These are phyloP conservation scores for Carterocephalus palaemon DNA, from an alignment of 2,888 invertebrate species.

Conservation along the genomic window DNA sequence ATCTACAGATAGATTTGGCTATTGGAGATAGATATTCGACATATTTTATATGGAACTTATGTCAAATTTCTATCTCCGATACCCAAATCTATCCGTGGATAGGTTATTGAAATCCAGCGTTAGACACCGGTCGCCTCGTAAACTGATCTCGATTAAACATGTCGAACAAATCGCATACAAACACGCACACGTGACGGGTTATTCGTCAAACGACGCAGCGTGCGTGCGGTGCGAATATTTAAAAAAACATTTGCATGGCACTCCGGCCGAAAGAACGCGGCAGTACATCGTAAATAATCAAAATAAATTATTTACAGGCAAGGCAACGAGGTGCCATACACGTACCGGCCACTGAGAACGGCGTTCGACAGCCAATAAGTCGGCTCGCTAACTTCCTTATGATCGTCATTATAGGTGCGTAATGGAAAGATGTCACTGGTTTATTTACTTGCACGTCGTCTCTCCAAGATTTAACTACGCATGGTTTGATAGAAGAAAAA, in stretches of 20 bases:
- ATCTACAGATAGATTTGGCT: too few species aligned
- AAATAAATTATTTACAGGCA: slow-evolving; percentile 5
- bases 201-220: slow-evolving; percentile 9
- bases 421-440: too few species aligned
- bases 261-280: slow-evolving; percentile 4
- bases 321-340: slow-evolving; percentile 1
- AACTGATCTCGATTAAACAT: slow-evolving; percentile 19
- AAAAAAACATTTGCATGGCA: slow-evolving; percentile 15
- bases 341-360: not conserved
- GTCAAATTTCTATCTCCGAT: too few species aligned
- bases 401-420: too few species aligned
- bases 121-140: slow-evolving; percentile 17
- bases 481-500: too few species aligned
- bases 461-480: too few species aligned
- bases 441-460: too few species aligned
- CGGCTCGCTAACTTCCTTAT: not conserved
- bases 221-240: slow-evolving; percentile 3
- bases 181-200: not conserved
- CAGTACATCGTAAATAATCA: slow-evolving; percentile 12
- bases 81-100: too few species aligned
- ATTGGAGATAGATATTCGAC: too few species aligned
- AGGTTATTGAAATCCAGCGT: too few species aligned
- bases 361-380: not conserved
- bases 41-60: too few species aligned
- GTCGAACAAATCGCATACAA: slow-evolving; percentile 15